phyloP scores from a whole-genome alignment of 2,113 vertebrate species.

The Dolichotis patagonum region DNA sequence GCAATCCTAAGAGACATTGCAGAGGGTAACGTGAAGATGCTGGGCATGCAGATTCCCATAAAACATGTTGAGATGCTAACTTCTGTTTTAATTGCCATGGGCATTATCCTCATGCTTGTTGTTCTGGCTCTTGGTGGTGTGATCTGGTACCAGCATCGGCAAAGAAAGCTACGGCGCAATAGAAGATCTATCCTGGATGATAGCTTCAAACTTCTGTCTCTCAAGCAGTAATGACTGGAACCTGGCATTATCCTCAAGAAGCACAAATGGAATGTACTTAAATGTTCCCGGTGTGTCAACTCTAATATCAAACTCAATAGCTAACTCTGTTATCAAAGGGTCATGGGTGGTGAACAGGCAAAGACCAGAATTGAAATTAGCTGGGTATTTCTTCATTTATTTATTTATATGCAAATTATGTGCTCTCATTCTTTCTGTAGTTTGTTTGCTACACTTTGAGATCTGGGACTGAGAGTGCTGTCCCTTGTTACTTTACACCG shows the following conservation, averaged over 20 bases:
- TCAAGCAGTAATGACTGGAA: constrained; percentile 61
- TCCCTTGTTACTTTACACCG: not conserved
- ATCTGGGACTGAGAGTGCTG: not conserved
- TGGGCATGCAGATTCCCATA: constrained; percentile 80
- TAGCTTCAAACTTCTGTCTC: constrained; percentile 86
- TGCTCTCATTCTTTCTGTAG: constrained; percentile 5
- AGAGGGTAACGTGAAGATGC: constrained; percentile 74
- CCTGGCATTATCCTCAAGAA: not conserved
- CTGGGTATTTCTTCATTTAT: constrained; percentile 55
- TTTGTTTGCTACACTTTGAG: constrained; percentile 21
- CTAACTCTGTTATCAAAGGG: constrained; percentile 9
- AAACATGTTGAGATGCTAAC: constrained; percentile 77
- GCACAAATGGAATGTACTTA: not conserved
- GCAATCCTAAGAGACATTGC: not conserved
- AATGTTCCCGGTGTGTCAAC: not conserved
- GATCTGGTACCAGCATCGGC: constrained; percentile 81
- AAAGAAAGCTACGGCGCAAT: constrained; percentile 84
- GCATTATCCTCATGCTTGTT: constrained; percentile 79
- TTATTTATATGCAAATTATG: constrained; percentile 72
- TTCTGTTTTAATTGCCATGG: constrained; percentile 70
- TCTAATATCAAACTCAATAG: not conserved
- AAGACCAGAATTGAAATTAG: constrained; percentile 37
- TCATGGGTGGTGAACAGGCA: not conserved
- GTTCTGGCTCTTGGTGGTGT: constrained; percentile 77
- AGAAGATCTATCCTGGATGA: constrained; percentile 89